Evolutionary conservation across 2,797 vertebrate species (phyloP).

Genomic region (Cuniculus paca): DNA sequence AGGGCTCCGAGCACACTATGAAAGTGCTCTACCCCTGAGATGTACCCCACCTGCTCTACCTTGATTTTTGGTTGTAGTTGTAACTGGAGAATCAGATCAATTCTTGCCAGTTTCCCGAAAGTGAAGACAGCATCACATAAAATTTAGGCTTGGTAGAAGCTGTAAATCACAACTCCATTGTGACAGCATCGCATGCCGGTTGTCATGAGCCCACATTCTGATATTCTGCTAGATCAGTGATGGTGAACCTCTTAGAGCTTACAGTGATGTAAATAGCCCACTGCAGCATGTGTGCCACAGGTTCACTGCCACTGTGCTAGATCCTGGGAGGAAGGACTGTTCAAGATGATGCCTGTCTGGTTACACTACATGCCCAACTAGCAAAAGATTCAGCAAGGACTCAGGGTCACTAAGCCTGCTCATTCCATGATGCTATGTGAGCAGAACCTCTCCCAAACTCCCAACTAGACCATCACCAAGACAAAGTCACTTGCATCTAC

Average conservation of each 20-base stretch:
- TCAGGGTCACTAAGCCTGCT: background rate
- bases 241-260: background rate
- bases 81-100: slow-evolving; percentile 23
- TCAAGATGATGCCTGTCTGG: background rate
- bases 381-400: background rate
- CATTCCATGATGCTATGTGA: background rate
- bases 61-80: slow-evolving; percentile 12
- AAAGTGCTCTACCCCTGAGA: background rate
- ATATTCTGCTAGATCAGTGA: background rate
- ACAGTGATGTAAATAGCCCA: background rate
- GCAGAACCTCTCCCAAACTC: background rate
- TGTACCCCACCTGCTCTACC: background rate
- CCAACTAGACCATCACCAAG: background rate
- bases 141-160: background rate
- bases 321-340: background rate
- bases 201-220: background rate
- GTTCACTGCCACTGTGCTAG: background rate
- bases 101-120: background rate
- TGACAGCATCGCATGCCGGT: background rate
- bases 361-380: background rate
- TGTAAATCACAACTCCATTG: background rate
- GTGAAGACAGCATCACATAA: background rate
- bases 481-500: background rate
- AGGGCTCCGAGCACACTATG: background rate
- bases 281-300: background rate